Conservation (phyloP, 2,888 invertebrate genomes). For the Panopea generosa region DNA sequence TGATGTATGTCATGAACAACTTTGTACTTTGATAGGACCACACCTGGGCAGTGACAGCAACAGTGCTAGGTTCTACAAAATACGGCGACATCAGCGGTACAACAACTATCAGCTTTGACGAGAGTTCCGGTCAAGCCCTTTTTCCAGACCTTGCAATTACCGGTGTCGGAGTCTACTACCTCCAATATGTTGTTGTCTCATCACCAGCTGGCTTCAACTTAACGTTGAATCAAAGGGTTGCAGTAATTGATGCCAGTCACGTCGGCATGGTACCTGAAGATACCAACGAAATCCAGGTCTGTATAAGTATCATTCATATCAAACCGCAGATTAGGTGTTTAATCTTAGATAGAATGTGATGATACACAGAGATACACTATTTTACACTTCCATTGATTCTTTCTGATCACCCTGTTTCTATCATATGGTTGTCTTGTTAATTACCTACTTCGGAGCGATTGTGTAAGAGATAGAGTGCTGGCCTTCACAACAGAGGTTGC, state of each 20-base stretch:
- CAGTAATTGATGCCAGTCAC: slow-evolving; percentile 51
- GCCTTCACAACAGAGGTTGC: too few species aligned
- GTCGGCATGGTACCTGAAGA: slow-evolving; percentile 56
- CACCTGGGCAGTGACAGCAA: slow-evolving; percentile 59
- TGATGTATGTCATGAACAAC: too few species aligned
- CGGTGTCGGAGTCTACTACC: slow-evolving; percentile 59
- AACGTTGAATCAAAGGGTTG: slow-evolving; percentile 31
- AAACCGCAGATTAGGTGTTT: too few species aligned
- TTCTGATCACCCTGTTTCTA: too few species aligned
- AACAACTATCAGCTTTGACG: slow-evolving; percentile 50
- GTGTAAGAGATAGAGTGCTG: too few species aligned
- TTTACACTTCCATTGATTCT: too few species aligned
- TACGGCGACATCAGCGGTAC: slow-evolving; percentile 58
- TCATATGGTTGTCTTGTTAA: too few species aligned
- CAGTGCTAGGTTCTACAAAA: slow-evolving; percentile 47
- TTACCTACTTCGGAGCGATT: too few species aligned
- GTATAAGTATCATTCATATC: too few species aligned
- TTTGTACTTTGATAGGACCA: slow-evolving; percentile 68
- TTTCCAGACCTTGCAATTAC: slow-evolving; percentile 66
- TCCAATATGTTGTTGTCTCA: slow-evolving; percentile 60
- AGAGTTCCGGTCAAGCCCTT: slow-evolving; percentile 52
- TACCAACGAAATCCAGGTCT: slow-evolving; percentile 51
- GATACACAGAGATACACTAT: too few species aligned
- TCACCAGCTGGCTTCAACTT: slow-evolving; percentile 54
- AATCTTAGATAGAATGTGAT: too few species aligned